Evolutionary conservation across 2,113 vertebrate species (phyloP).

Genomic region (Thunnus maccoyii): DNA sequence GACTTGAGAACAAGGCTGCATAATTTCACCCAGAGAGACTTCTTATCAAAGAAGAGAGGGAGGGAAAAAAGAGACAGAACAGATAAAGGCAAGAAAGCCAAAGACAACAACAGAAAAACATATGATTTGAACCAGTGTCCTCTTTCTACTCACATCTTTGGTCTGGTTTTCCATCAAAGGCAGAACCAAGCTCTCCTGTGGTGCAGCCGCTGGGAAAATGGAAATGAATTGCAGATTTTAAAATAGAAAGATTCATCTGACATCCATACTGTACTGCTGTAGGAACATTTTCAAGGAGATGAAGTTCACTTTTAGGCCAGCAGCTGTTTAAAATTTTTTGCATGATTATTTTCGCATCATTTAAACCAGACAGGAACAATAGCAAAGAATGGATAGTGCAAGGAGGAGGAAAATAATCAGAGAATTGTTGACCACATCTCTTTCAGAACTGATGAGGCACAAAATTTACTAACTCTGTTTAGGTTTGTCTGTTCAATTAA

Average conservation of each 20-base stretch:
- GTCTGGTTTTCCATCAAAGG: conserved; percentile 39
- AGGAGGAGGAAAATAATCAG: background rate
- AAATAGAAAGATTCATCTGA: conserved; percentile 32
- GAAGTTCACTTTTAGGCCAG: conserved; percentile 64
- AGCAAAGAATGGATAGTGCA: conserved; percentile 7
- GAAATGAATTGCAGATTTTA: conserved; percentile 52
- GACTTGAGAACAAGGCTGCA: background rate
- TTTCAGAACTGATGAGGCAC: background rate
- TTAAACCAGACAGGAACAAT: conserved; percentile 18
- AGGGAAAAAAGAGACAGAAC: background rate
- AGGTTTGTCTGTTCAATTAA: background rate
- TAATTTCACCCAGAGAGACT: conserved; percentile 20
- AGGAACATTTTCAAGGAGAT: conserved; percentile 33
- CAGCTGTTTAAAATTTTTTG: conserved; percentile 27
- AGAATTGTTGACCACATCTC: background rate
- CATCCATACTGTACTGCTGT: conserved; percentile 27
- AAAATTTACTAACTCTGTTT: background rate
- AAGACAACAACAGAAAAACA: conserved; percentile 22
- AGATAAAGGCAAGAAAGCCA: conserved; percentile 25
- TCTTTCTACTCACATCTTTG: conserved; percentile 35
- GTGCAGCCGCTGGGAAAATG: conserved; percentile 52
- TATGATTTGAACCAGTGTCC: conserved; percentile 44
- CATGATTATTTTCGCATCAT: background rate
- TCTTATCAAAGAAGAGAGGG: conserved; percentile 2
- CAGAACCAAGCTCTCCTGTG: conserved; percentile 51